phyloP scores from a whole-genome alignment of 1,140 invertebrate species.

The Lordiphosa collinella region DNA sequence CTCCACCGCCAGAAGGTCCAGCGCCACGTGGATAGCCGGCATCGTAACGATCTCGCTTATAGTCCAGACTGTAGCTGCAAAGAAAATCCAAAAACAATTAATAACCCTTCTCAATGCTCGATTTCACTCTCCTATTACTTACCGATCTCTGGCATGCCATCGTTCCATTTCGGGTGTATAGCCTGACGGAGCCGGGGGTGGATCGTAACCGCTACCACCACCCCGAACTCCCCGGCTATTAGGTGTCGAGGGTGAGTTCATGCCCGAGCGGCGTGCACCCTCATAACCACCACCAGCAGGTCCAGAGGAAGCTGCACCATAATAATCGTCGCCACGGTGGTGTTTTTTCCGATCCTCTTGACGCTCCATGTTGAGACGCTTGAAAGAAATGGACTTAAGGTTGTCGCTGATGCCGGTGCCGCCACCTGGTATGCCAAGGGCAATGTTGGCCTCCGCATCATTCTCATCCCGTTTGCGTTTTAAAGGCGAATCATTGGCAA shows the following conservation, averaged over 20 bases:
- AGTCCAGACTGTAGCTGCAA: constrained; percentile 61
- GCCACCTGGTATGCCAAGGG: constrained; percentile 11
- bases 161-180: constrained; percentile 53
- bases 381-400: constrained; percentile 65
- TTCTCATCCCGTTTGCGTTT: constrained; percentile 79
- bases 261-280: constrained; percentile 40
- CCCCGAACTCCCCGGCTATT: constrained; percentile 26
- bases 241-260: constrained; percentile 54
- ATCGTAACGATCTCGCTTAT: constrained; percentile 74
- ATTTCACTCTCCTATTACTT: neutral
- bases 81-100: no score
- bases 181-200: constrained; percentile 33
- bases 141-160: constrained; percentile 67
- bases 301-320: constrained; percentile 20
- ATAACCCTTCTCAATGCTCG: neutral
- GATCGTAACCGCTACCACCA: constrained; percentile 43
- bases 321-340: constrained; percentile 58
- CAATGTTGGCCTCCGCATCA: constrained; percentile 43
- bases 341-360: constrained; percentile 69
- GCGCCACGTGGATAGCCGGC: constrained; percentile 48
- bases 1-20: constrained; percentile 27
- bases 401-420: constrained; percentile 51
- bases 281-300: constrained; percentile 38
- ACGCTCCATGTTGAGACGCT: constrained; percentile 64
- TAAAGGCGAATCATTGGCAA: constrained; percentile 79